These are phyloP conservation scores for Nephrotoma flavescens DNA, from an alignment of 2,888 invertebrate species.

Conservation along the genomic window DNA sequence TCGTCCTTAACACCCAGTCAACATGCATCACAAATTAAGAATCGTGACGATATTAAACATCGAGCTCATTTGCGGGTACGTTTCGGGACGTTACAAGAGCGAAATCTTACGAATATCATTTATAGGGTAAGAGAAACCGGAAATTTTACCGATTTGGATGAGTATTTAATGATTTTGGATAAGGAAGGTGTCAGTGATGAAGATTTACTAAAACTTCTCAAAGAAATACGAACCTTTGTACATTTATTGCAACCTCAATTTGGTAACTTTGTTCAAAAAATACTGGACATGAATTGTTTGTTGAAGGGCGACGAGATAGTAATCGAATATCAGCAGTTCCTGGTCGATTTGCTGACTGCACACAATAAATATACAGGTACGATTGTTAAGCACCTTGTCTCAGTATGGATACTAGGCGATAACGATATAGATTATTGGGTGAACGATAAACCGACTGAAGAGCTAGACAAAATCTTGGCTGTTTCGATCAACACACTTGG, in stretches of 20 bases:
- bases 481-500: conserved; percentile 50
- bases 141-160: conserved; percentile 20
- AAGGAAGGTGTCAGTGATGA: conserved; percentile 29
- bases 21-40: background rate
- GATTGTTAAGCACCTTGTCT: conserved; percentile 44
- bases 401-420: conserved; percentile 39
- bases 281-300: conserved; percentile 33
- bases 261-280: conserved; percentile 41
- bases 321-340: conserved; percentile 43
- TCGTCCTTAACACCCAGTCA: background rate
- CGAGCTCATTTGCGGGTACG: conserved; percentile 19
- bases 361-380: conserved; percentile 48
- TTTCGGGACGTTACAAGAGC: conserved; percentile 22
- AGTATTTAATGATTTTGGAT: conserved; percentile 21
- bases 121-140: conserved; percentile 17
- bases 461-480: conserved; percentile 39
- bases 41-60: background rate
- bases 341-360: conserved; percentile 50
- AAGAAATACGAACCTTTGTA: conserved; percentile 40
- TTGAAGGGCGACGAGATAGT: conserved; percentile 29
- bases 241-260: conserved; percentile 41
- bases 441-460: conserved; percentile 40
- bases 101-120: conserved; percentile 20
- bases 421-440: conserved; percentile 40
- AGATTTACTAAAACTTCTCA: conserved; percentile 39